Evolutionary conservation across 1,140 invertebrate genomes (phyloP).

Genomic region (Andrena cerasifolii): DNA sequence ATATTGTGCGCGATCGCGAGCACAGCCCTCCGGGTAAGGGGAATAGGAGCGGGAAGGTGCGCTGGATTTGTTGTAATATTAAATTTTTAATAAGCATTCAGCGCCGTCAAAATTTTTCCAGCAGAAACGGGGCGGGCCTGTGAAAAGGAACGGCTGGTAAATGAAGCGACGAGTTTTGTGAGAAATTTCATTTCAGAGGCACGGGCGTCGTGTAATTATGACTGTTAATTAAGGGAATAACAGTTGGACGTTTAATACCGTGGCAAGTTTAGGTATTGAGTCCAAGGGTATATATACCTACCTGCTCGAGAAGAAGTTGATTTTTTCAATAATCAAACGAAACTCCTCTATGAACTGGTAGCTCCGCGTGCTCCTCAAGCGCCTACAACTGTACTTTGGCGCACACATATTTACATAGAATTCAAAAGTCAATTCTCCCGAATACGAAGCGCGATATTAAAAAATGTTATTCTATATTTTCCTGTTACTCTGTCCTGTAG

Average conservation of each 20-base stretch:
- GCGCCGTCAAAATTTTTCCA: background rate
- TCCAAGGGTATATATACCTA: too few species aligned
- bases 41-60: background rate
- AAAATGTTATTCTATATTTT: too few species aligned
- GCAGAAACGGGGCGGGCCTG: background rate
- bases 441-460: too few species aligned
- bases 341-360: too few species aligned
- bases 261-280: too few species aligned
- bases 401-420: too few species aligned
- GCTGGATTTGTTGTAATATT: constrained; percentile 43
- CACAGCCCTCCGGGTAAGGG: background rate
- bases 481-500: too few species aligned
- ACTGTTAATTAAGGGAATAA: constrained; percentile 55
- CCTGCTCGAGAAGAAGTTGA: too few species aligned
- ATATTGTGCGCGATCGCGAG: constrained; percentile 9
- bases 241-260: constrained; percentile 60
- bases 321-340: too few species aligned
- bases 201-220: constrained; percentile 56
- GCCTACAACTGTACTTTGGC: too few species aligned
- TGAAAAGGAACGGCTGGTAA: background rate
- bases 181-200: constrained; percentile 53
- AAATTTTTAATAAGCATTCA: constrained; percentile 43
- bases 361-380: too few species aligned
- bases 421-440: too few species aligned
- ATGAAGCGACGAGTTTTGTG: background rate